phyloP scores from a whole-genome alignment of 1,140 invertebrate species.

The Limonius californicus region DNA sequence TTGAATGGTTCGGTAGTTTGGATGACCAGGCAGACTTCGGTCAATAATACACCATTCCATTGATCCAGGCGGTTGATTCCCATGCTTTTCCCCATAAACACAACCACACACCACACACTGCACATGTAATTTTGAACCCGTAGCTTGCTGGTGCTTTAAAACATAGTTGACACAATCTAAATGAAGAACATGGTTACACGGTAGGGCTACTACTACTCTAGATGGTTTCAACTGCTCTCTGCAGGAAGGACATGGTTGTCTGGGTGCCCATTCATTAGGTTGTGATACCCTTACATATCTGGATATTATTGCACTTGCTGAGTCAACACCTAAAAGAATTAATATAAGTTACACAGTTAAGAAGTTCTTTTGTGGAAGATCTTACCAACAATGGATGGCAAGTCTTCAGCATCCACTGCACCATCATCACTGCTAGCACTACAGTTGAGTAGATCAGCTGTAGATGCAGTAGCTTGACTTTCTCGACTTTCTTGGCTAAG shows the following conservation, averaged over 20 bases:
- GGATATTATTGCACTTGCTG: conserved; percentile 69
- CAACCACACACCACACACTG: conserved; percentile 82
- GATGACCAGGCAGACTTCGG: conserved; percentile 66
- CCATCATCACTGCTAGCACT: conserved; percentile 67
- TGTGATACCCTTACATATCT: conserved; percentile 70
- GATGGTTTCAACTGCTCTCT: conserved; percentile 56
- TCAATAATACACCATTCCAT: conserved; percentile 79
- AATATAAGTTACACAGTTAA: no score
- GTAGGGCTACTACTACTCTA: conserved; percentile 61
- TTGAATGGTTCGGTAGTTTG: conserved; percentile 66
- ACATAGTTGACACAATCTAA: conserved; percentile 66
- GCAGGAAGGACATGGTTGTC: conserved; percentile 65
- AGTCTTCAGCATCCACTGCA: conserved; percentile 29
- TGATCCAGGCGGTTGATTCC: conserved; percentile 78
- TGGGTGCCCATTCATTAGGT: conserved; percentile 57
- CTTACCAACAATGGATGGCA: conserved; percentile 51
- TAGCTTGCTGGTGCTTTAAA: conserved; percentile 41
- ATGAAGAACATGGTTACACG: conserved; percentile 76
- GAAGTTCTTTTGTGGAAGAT: no score
- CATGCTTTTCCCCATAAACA: conserved; percentile 80
- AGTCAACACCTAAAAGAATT: conserved; percentile 59
- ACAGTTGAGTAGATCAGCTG: conserved; percentile 70
- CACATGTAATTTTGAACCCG: conserved; percentile 54
- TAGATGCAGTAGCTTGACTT: conserved; percentile 52
- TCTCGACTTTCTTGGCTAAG: conserved; percentile 78